Percentiles rank a stretch among this genome's conserved stretches.
phyloP scores from a whole-genome alignment of 2,113 vertebrate genomes.

The Formicarius rufipectus region DNA sequence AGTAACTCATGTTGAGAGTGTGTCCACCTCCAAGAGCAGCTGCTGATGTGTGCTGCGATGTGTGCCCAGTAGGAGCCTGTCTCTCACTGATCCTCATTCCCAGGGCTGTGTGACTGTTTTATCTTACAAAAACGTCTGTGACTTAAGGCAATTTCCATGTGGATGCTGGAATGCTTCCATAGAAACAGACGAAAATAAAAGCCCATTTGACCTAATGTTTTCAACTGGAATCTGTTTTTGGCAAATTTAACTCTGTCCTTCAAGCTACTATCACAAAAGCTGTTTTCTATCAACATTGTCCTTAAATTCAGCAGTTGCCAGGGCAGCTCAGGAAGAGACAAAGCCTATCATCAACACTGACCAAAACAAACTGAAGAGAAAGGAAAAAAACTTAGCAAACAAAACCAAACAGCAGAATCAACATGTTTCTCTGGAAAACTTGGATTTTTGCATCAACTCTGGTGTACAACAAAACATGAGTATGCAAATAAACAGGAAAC shows the following conservation, averaged over 20 bases:
- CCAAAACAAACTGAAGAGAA: not conserved
- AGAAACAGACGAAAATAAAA: not conserved
- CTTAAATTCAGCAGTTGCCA: not conserved
- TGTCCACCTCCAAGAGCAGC: not conserved
- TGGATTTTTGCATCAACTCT: not conserved
- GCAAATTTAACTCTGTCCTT: not conserved
- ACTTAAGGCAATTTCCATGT: not conserved
- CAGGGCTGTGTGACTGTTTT: not conserved
- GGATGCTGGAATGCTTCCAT: not conserved
- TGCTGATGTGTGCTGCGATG: not conserved
- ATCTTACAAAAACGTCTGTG: not conserved
- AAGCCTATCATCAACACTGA: not conserved
- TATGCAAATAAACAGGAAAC: not conserved
- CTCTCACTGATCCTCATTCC: not conserved
- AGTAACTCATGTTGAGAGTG: not conserved
- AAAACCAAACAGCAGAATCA: not conserved
- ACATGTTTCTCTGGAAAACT: not conserved
- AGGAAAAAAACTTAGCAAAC: not conserved
- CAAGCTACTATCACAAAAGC: not conserved
- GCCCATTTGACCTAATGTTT: not conserved
- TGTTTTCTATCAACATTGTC: not conserved
- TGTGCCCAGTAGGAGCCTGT: not conserved
- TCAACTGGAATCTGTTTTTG: not conserved
- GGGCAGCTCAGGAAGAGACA: not conserved
- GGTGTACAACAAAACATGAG: not conserved